These are phyloP conservation scores for Drosophila sulfurigaster DNA, from an alignment of 1,140 invertebrate genomes.

Conservation along the genomic window DNA sequence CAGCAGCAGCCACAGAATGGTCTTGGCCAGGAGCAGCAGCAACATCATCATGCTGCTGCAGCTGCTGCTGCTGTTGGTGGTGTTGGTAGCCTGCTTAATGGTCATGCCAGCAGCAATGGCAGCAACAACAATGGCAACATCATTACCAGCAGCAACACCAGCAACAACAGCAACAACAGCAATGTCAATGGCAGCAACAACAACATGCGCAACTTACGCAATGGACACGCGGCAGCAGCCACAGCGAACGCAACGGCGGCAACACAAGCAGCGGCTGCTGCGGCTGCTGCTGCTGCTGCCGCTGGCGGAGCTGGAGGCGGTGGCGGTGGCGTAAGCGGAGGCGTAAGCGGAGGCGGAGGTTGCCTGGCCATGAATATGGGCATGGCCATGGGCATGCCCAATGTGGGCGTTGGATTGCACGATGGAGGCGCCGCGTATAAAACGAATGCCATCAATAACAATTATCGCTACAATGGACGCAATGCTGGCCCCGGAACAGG, in stretches of 20 bases:
- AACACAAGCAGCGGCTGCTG: conserved; percentile 9
- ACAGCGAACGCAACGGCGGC: not conserved
- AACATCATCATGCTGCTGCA: conserved; percentile 54
- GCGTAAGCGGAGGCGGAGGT: conserved; percentile 41
- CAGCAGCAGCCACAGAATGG: conserved; percentile 54
- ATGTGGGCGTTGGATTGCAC: conserved; percentile 42
- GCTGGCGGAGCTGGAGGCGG: conserved; percentile 32
- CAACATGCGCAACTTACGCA: conserved; percentile 69
- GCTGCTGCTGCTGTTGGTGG: not conserved
- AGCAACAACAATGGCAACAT: conserved; percentile 6
- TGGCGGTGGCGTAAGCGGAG: conserved; percentile 36
- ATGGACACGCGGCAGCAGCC: conserved; percentile 45
- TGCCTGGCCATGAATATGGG: conserved; percentile 13
- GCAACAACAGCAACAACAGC: conserved; percentile 50
- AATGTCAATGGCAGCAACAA: conserved; percentile 54
- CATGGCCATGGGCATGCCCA: conserved; percentile 17
- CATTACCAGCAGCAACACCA: conserved; percentile 32
- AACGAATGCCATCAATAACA: conserved; percentile 84
- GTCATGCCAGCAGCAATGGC: conserved; percentile 49
- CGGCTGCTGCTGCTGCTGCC: conserved; percentile 25
- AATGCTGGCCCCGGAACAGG: conserved; percentile 78
- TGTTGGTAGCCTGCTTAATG: conserved; percentile 50
- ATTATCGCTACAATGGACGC: conserved; percentile 85
- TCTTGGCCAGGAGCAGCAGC: conserved; percentile 52
- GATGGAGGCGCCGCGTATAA: conserved; percentile 62